Conservation (phyloP, 2,113 vertebrate genomes). For the Dipodomys stephensi region DNA sequence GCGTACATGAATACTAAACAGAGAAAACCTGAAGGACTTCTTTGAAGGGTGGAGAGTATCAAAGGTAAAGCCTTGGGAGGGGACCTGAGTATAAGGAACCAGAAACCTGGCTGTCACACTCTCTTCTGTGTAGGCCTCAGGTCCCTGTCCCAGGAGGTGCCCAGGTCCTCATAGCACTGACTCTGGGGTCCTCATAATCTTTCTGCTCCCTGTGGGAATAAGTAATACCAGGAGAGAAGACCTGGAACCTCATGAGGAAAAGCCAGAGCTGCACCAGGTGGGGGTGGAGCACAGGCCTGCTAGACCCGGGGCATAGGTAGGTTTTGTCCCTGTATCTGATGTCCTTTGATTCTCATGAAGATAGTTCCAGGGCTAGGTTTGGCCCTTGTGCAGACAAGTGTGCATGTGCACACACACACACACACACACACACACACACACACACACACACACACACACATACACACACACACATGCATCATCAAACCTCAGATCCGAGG, state of each 20-base stretch:
- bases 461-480: too few species aligned
- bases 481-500: not conserved
- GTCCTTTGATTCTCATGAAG: not conserved
- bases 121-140: not conserved
- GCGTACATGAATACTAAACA: not conserved
- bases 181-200: not conserved
- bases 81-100: not conserved
- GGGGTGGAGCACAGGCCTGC: not conserved
- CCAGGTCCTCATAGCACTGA: not conserved
- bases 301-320: not conserved
- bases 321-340: not conserved
- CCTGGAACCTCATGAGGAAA: not conserved
- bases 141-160: too few species aligned
- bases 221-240: not conserved
- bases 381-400: too few species aligned
- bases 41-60: not conserved
- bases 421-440: not conserved
- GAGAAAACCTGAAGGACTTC: not conserved
- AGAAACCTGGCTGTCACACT: not conserved
- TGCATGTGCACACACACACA: too few species aligned
- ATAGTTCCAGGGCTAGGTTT: not conserved
- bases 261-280: not conserved
- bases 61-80: not conserved
- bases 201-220: not conserved
- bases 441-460: too few species aligned